Base-by-base conservation (phyloP, 1,140 invertebrate genomes). In the Papilio aristodemus region DNA sequence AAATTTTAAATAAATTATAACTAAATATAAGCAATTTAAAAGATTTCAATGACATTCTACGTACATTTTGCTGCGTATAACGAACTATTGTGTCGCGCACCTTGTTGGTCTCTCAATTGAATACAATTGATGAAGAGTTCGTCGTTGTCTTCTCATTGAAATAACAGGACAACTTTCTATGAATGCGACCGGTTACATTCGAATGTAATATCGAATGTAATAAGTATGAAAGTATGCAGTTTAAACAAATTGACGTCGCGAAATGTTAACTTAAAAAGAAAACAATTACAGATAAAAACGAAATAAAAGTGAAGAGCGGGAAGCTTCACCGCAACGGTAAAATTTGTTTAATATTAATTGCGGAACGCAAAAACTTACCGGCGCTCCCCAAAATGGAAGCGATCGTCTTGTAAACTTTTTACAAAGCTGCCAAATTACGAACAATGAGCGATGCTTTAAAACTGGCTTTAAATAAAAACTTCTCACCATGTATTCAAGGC, bases 321-420 rank as follows among this genome's bases (percentile, higher is more conserved):
- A 64, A 27, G 39, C 4, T 66, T 19, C 19, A 22, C 17, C 10
- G 10, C 38, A 41, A 41, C 62, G 43, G 63, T 66, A 66, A 50
- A 66, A 66, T 66, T 66, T 66, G 41, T 66, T 66, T 66, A 66
- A 66, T 66, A 66, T 66, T 66, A 66, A 66, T 66, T 66, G 32
- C 39, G 10, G 5, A 32, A n/a, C 22, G 25, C 13, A 46, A 66
- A 66, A 66, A 66, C 25, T 13, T 37, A 27, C 32, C 25, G 36
- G 41, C 63, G 36, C 63, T 66, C 25, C 63, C 50, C 63, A n/a
- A 19, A 27, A 27, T 46, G 41, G 41, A 46, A 50, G 39, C 3
- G 63, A 10, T 32, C 41, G n/a, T 43, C 27, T 46, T 41, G 41
- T 50, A 32, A 14, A 66, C 25, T 66, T 66, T 66, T 66, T 66